Base-by-base conservation (phyloP, 1,140 invertebrate genomes). In the Anthonomus grandis region DNA sequence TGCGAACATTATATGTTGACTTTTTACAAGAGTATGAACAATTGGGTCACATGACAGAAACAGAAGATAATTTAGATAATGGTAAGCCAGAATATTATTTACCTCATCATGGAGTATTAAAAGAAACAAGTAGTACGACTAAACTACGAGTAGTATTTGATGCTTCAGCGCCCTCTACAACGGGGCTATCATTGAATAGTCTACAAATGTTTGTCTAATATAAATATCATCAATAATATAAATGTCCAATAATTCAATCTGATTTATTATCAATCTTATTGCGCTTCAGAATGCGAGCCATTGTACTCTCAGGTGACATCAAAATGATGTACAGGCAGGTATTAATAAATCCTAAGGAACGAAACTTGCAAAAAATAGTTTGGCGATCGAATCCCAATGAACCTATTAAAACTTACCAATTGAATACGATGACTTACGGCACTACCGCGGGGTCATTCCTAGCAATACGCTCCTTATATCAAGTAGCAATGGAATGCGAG, bases 261-360 rank as follows among this genome's bases (percentile, higher is more conserved):
- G 73, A 76, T 22, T 46, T 78, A 13, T 67, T 73, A 47, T 58
- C 64, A n/a, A 68, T 76, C 23, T 22, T 78, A 19, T 15, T 74
- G 0, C 53, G 70, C 13, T 80, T 79, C 61, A 58, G 75, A 18
- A 60, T 53, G 9, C 64, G 71, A 39, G 44, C 49, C 19, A 61
- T 69, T 38, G 70, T 67, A 1, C 27, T 78, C 2, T 61, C 60
- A 1, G 66, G 59, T 18, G 75, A 78, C 36, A 69, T 76, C 48
- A 58, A 54, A 44, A 74, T 74, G 59, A 76, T 76, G 74, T 79
- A 74, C 46, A 56, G 73, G 5, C 74, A 76, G 51, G 66, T 77
- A 21, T 22, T 54, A 45, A 61, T 78, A 6, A 46, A 70, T 47
- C 21, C 57, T 17, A 54, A 66, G 4, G 65, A 76, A 52, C 45